A percentile compares a stretch with the other conserved stretches of the same genome.
phyloP scores from a whole-genome alignment of 2,113 vertebrate species.

The Siphamia tubifer region DNA sequence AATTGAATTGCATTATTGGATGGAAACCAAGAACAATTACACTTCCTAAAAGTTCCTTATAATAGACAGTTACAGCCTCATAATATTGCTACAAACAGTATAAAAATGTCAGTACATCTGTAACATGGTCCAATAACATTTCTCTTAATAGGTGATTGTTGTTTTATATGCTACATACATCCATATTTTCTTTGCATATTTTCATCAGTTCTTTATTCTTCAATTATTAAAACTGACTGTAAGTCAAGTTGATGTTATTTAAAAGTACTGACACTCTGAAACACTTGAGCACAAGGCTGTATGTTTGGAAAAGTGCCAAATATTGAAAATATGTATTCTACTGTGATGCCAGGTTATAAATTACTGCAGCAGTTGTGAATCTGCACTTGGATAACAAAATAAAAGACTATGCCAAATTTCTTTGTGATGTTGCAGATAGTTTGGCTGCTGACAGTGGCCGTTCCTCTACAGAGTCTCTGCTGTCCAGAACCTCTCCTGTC shows the following conservation, averaged over 20 bases:
- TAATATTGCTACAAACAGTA: too few relatives aligned
- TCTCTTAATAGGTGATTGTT: too few relatives aligned
- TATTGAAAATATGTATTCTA: neutral
- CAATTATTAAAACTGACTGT: neutral
- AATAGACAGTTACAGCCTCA: too few relatives aligned
- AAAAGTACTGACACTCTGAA: neutral
- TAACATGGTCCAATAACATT: too few relatives aligned
- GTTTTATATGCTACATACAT: too few relatives aligned
- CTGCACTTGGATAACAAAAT: constrained; percentile 13
- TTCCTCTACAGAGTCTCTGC: constrained; percentile 82
- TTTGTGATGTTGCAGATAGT: constrained; percentile 77
- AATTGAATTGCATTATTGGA: too few relatives aligned
- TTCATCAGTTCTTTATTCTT: neutral
- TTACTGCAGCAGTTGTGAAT: neutral
- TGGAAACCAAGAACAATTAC: neutral
- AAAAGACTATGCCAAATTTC: neutral
- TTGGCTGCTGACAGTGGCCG: constrained; percentile 82
- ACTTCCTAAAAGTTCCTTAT: too few relatives aligned
- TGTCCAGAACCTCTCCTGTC: constrained; percentile 88
- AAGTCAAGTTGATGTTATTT: neutral
- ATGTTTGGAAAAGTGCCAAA: neutral
- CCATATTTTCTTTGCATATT: neutral
- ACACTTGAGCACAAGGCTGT: neutral
- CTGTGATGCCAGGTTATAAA: neutral
- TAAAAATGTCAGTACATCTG: too few relatives aligned